Evolutionary conservation across 2,797 vertebrate genomes (phyloP).

Genomic region (Lithobates sylvaticus): DNA sequence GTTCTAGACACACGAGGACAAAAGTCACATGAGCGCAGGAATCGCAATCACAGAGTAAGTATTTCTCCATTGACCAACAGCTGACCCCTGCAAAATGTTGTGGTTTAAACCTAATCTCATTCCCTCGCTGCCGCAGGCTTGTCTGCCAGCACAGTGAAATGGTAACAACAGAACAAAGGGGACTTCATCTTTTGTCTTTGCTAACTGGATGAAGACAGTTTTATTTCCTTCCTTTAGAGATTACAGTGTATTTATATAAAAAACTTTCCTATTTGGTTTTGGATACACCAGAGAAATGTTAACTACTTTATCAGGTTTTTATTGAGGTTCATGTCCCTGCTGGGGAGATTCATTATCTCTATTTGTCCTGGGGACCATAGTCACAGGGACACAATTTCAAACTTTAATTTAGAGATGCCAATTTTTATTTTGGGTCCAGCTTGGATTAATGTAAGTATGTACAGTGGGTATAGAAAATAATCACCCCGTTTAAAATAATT

Average conservation of each 20-base stretch:
- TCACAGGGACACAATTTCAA: too few species aligned
- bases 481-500: too few species aligned
- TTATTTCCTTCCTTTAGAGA: neutral
- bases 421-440: too few species aligned
- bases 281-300: too few species aligned
- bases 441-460: too few species aligned
- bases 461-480: too few species aligned
- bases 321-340: too few species aligned
- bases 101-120: constrained; percentile 6
- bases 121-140: neutral
- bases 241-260: neutral
- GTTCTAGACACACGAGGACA: constrained; percentile 1
- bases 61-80: constrained; percentile 19
- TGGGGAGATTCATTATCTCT: too few species aligned
- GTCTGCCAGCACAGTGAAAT: constrained; percentile 21
- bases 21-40: neutral
- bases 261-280: too few species aligned
- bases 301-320: too few species aligned
- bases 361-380: too few species aligned
- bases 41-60: neutral
- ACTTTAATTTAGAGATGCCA: too few species aligned
- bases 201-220: neutral
- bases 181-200: constrained; percentile 5
- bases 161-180: constrained; percentile 5
- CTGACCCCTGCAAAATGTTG: constrained; percentile 34